Evolutionary conservation across 2,113 vertebrate species (phyloP).

Genomic region (Ptyas mucosa): DNA sequence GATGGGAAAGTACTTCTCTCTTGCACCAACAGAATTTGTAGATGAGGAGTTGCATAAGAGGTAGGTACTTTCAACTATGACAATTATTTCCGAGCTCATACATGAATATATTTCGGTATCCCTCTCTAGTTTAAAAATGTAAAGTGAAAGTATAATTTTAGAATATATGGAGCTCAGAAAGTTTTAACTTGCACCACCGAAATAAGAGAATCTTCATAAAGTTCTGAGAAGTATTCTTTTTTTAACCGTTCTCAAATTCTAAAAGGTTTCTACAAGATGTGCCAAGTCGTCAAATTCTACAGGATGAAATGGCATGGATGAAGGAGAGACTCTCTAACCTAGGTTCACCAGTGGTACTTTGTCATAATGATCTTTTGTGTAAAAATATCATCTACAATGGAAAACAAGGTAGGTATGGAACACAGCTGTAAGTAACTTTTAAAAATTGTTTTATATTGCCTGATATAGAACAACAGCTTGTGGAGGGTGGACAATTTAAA

Average conservation of each 20-base stretch:
- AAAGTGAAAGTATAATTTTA: not conserved
- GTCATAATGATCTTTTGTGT: conserved; percentile 97
- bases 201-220: not conserved
- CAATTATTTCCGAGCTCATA: not conserved
- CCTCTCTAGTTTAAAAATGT: not conserved
- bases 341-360: conserved; percentile 93
- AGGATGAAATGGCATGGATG: conserved; percentile 92
- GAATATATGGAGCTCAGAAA: not conserved
- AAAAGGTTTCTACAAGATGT: conserved; percentile 84
- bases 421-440: conserved; percentile 54
- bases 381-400: conserved; percentile 99
- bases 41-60: conserved; percentile 82
- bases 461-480: conserved; percentile 20
- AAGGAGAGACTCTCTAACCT: conserved; percentile 87
- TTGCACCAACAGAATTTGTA: conserved; percentile 85
- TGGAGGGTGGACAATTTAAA: conserved; percentile 26
- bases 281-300: conserved; percentile 79
- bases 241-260: not conserved
- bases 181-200: not conserved
- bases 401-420: conserved; percentile 83
- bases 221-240: not conserved
- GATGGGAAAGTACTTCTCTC: conserved; percentile 93
- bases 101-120: not conserved
- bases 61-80: conserved; percentile 56
- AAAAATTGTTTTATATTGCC: conserved; percentile 27